Conservation (phyloP, 2,797 vertebrate species). For the Notamacropus eugenii region DNA sequence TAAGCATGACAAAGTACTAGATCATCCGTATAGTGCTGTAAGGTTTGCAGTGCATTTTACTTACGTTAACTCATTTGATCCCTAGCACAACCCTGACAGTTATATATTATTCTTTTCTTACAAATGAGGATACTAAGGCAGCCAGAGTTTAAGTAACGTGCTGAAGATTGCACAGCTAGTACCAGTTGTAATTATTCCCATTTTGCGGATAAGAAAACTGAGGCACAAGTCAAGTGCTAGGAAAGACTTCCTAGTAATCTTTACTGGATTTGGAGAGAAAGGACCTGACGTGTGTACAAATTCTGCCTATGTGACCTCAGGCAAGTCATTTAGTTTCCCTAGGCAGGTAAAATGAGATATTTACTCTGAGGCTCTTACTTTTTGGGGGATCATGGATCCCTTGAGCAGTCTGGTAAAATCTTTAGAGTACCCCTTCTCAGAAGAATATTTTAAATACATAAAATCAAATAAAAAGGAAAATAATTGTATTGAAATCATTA, state of each 20-base stretch:
- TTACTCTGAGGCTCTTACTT: no score
- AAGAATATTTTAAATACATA: neutral
- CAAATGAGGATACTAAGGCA: neutral
- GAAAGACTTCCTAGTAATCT: neutral
- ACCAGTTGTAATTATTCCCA: neutral
- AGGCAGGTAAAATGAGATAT: neutral
- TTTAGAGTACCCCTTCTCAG: neutral
- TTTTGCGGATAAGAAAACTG: neutral
- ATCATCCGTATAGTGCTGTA: neutral
- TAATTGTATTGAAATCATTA: neutral
- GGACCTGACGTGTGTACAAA: neutral
- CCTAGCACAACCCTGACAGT: neutral
- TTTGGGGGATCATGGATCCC: neutral
- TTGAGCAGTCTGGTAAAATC: neutral
- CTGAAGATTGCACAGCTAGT: neutral
- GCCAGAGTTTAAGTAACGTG: neutral
- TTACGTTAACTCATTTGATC: neutral
- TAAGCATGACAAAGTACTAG: neutral
- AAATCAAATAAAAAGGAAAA: neutral
- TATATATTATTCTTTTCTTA: neutral
- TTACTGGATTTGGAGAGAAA: neutral
- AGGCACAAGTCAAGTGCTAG: neutral
- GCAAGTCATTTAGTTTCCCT: neutral
- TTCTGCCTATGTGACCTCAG: neutral
- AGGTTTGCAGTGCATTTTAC: neutral